These are phyloP conservation scores for Euleptes europaea DNA, from an alignment of 2,113 vertebrate genomes.

Conservation along the genomic window DNA sequence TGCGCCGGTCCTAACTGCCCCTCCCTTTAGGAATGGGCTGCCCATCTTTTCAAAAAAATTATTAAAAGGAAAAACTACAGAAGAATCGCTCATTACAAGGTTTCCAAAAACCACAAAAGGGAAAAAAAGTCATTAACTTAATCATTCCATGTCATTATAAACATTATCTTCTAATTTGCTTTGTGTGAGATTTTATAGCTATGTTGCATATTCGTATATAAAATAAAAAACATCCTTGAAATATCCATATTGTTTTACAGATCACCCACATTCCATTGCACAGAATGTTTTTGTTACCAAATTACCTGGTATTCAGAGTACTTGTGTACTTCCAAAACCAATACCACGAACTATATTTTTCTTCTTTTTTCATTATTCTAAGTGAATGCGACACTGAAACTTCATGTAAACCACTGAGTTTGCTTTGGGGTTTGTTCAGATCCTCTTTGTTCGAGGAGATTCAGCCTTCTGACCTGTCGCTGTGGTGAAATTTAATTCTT, in stretches of 20 bases:
- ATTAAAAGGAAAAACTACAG: no score
- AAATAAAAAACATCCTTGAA: slow-evolving; percentile 48
- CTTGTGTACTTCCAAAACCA: slow-evolving; percentile 73
- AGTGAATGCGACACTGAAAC: slow-evolving; percentile 50
- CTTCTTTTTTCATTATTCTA: slow-evolving; percentile 66
- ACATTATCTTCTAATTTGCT: background rate
- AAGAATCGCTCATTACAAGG: no score
- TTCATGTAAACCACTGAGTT: slow-evolving; percentile 60
- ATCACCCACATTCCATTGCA: slow-evolving; percentile 37
- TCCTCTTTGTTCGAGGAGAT: slow-evolving; percentile 61
- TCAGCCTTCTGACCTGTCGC: slow-evolving; percentile 46
- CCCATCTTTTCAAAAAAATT: no score
- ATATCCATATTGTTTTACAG: slow-evolving; percentile 48
- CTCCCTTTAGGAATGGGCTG: no score
- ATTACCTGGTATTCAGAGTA: slow-evolving; percentile 51
- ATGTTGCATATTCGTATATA: background rate
- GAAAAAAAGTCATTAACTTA: no score
- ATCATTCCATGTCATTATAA: no score
- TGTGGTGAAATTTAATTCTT: slow-evolving; percentile 44
- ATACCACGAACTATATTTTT: slow-evolving; percentile 65
- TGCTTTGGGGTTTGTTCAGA: slow-evolving; percentile 42
- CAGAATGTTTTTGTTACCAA: slow-evolving; percentile 64
- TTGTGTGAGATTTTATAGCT: background rate
- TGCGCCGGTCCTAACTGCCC: no score
- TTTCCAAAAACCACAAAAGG: no score